Evolutionary conservation across 2,888 invertebrate species (phyloP), one percentile per base, ranked within the genome.

Genomic region (Seira ritae): DNA sequence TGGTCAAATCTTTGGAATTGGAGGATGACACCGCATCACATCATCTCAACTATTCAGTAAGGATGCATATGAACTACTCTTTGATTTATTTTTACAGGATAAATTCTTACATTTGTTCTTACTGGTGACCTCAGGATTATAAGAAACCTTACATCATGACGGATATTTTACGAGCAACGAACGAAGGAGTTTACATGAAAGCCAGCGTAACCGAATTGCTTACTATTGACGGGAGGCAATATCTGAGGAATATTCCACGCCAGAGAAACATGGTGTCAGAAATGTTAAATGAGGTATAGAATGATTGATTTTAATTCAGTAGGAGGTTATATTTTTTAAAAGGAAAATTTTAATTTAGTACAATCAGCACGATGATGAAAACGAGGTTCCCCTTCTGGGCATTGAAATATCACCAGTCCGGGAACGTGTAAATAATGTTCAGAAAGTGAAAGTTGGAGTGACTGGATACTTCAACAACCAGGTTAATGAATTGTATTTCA

Each of bases 401-500:
- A 37, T 83, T 4, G 83, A 83, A 74, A 65, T 83, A 15, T 15
- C 50, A 1, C 79, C 79, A 0, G 20, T 55, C 0, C 20, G 24
- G 17, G 23, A 23, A 71, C 22, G n/a, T 8, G n/a, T 3, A 10
- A 12, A 1, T 1, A 20, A 1, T 20, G 3, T 22, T 0, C 62
- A 62, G 2, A 8, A 20, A 70, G 23, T 71, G 0, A 76, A 73
- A 46, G 76, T 84, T 8, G 84, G 76, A 3, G 0, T 84, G 0
- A 80, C 72, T 4, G 84, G 84, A 10, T 72, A 84, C 46, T 84
- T 84, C 55, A 80, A 81, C 65, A 84, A 84, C 23, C 76, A 81
- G 20, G 72, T 67, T 1, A 31, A 72, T 1, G 17, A 60, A 60
- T 60, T 60, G 8, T 60, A 3, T n/a, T 60, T 60, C n/a, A 10